Conservation (phyloP, 2,113 vertebrate species). For the Nipponia nippon region DNA sequence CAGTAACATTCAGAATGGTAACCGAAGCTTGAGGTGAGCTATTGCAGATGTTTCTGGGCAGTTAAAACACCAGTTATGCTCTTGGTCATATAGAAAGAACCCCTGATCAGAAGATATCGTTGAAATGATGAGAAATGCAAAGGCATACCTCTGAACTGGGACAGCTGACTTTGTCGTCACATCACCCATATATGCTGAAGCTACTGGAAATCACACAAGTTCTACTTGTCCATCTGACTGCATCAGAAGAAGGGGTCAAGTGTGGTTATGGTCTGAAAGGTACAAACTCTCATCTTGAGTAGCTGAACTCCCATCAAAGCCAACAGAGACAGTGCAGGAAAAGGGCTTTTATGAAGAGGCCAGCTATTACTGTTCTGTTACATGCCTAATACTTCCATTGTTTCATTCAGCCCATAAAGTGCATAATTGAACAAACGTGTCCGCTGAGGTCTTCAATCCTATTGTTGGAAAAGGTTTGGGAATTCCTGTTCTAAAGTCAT, state of each 20-base stretch:
- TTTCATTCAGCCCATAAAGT: neutral
- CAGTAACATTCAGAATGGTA: neutral
- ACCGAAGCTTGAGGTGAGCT: neutral
- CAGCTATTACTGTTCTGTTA: neutral
- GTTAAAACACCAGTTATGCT: neutral
- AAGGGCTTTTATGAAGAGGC: neutral
- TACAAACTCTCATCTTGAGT: neutral
- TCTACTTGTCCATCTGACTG: neutral
- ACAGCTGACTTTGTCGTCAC: neutral
- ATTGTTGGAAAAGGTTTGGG: neutral
- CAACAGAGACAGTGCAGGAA: neutral
- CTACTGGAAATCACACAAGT: neutral
- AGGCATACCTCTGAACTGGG: neutral
- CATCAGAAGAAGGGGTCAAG: neutral
- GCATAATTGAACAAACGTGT: neutral
- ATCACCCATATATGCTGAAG: neutral
- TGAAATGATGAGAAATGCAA: neutral
- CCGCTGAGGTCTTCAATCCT: neutral
- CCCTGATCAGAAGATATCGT: neutral
- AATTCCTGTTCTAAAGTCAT: neutral
- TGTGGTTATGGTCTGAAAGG: neutral
- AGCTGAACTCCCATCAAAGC: neutral
- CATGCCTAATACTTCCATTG: accelerated
- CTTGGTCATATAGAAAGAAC: neutral
- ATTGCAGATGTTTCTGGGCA: neutral